Percentiles rank a stretch among this genome's conserved stretches.
Conservation (phyloP, 2,888 invertebrate genomes). For the Ethmia dodecea region DNA sequence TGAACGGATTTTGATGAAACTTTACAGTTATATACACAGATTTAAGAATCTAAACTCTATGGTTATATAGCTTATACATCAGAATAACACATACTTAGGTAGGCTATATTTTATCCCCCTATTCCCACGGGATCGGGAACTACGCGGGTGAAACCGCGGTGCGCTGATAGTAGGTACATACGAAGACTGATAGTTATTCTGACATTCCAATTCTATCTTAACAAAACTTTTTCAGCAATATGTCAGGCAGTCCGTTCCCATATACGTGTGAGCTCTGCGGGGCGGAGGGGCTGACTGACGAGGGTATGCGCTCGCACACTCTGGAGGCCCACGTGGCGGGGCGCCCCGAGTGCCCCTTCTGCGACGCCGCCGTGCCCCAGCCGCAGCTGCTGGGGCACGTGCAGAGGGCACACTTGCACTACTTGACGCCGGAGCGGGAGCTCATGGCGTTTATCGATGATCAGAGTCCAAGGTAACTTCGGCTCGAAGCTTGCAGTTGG, state of each 20-base stretch:
- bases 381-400: constrained; percentile 88
- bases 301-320: constrained; percentile 88
- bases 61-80: too few species aligned
- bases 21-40: too few species aligned
- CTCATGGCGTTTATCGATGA: constrained; percentile 88
- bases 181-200: too few species aligned
- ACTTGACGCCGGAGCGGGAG: constrained; percentile 87
- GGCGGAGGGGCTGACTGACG: constrained; percentile 87
- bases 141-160: too few species aligned
- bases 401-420: constrained; percentile 90
- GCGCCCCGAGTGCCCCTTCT: constrained; percentile 88
- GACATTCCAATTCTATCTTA: too few species aligned
- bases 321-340: constrained; percentile 87
- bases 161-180: too few species aligned
- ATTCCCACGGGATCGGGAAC: too few species aligned
- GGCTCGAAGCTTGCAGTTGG: too few species aligned
- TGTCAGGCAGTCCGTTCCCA: constrained; percentile 68
- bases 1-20: too few species aligned
- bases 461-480: constrained; percentile 78
- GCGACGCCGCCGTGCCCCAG: constrained; percentile 85
- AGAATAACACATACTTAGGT: too few species aligned
- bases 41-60: too few species aligned
- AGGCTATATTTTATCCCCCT: too few species aligned
- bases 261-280: constrained; percentile 90
- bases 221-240: constrained; percentile 19